A percentile compares a stretch with the other conserved stretches of the same genome.
These are phyloP conservation scores for Xyliphius kryptos DNA, from an alignment of 2,113 vertebrate genomes.

Conservation along the genomic window DNA sequence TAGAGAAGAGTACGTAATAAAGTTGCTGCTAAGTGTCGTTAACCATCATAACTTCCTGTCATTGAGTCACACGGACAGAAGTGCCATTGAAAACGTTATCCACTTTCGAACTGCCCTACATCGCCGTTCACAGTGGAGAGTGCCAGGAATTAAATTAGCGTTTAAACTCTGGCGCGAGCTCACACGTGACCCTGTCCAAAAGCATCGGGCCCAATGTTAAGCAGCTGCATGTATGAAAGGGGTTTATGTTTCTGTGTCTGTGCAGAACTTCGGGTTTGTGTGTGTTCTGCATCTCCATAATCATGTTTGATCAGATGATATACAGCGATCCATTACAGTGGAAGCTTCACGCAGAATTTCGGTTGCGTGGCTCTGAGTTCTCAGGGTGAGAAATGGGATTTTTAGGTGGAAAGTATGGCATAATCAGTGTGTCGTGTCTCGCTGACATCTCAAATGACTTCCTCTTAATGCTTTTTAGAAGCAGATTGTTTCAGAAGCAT, in stretches of 20 bases:
- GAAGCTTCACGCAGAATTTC: background rate
- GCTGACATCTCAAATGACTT: background rate
- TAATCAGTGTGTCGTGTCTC: no score
- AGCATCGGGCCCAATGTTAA: background rate
- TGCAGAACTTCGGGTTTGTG: background rate
- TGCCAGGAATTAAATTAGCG: background rate
- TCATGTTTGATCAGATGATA: background rate
- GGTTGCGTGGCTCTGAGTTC: background rate
- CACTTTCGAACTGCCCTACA: background rate
- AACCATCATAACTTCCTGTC: no score
- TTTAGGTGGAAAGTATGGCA: background rate
- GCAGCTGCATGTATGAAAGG: slow-evolving; percentile 1
- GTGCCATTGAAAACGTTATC: background rate
- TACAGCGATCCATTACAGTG: background rate
- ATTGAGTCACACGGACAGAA: background rate
- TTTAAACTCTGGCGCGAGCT: background rate
- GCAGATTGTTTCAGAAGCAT: background rate
- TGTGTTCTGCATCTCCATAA: background rate
- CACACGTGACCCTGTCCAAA: background rate
- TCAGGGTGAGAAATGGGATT: background rate
- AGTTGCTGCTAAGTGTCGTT: no score
- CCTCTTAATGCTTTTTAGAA: background rate
- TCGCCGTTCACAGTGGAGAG: background rate
- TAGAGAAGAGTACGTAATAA: no score
- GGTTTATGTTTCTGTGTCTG: slow-evolving; percentile 3